Percentiles rank a stretch among this genome's conserved stretches.
Evolutionary conservation across 2,113 vertebrate species (phyloP).

Genomic region (Pteronura brasiliensis): DNA sequence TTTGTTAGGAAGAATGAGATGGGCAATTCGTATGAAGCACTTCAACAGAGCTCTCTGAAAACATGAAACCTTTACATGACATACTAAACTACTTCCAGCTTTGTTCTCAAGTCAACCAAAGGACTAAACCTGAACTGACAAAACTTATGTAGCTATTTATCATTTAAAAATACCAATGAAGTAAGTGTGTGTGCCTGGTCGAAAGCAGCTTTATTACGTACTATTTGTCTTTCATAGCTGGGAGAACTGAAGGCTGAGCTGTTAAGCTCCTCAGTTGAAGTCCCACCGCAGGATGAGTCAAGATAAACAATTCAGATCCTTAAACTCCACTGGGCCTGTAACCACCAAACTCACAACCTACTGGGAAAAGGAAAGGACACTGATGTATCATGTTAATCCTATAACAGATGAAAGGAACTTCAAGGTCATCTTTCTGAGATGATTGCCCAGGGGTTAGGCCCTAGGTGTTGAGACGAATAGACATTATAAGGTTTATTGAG

Average conservation of each 20-base stretch:
- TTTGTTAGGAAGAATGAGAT: neutral
- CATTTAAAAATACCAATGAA: conserved; percentile 9
- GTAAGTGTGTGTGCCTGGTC: neutral
- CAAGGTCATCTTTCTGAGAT: conserved; percentile 37
- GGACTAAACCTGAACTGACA: conserved; percentile 7
- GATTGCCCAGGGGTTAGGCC: neutral
- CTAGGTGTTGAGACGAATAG: conserved; percentile 45
- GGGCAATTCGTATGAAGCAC: neutral
- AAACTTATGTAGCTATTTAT: neutral
- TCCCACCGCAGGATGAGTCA: conserved; percentile 9
- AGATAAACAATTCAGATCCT: conserved; percentile 21
- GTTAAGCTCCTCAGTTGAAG: neutral
- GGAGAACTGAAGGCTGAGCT: neutral
- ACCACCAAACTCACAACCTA: conserved; percentile 9
- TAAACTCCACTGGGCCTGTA: neutral
- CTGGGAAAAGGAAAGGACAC: conserved; percentile 19
- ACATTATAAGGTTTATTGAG: conserved; percentile 23
- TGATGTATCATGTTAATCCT: conserved; percentile 56
- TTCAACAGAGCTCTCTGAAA: conserved; percentile 15
- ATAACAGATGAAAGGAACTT: conserved; percentile 38
- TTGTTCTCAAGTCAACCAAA: conserved; percentile 43
- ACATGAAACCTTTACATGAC: neutral
- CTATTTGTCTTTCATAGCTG: conserved; percentile 35
- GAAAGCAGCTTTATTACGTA: neutral
- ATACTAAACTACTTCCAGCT: neutral